A percentile compares a stretch with the other conserved stretches of the same genome.
Conservation (phyloP, 2,888 invertebrate genomes). For the Scaptomyza flava region DNA sequence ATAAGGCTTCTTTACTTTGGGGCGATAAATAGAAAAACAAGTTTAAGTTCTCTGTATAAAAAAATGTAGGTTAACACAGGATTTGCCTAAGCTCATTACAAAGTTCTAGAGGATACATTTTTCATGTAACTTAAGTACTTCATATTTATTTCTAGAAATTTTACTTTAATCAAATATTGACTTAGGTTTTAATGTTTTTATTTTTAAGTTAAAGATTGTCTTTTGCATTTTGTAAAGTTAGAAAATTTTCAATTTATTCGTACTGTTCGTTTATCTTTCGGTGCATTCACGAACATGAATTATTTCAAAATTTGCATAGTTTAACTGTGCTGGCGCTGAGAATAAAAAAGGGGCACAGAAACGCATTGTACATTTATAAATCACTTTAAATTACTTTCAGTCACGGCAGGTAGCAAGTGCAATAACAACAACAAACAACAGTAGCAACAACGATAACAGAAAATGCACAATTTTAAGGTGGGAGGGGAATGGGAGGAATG, state of each 20-base stretch:
- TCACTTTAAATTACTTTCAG: constrained; percentile 69
- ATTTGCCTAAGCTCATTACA: too few species aligned
- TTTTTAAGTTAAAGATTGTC: too few species aligned
- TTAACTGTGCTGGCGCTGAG: constrained; percentile 23
- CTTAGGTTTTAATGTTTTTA: too few species aligned
- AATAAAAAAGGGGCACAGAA: constrained; percentile 34
- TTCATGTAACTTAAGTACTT: too few species aligned
- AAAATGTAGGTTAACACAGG: too few species aligned
- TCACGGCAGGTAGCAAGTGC: constrained; percentile 66
- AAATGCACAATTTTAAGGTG: not conserved
- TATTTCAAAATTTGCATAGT: constrained; percentile 44
- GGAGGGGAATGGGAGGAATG: too few species aligned
- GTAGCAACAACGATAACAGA: constrained; percentile 12
- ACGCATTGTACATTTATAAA: constrained; percentile 40
- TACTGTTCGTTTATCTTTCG: not conserved
- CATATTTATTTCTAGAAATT: too few species aligned
- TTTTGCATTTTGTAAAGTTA: too few species aligned
- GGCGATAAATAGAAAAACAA: not conserved
- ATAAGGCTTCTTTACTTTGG: not conserved
- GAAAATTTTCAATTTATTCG: not conserved
- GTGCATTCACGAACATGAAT: constrained; percentile 4
- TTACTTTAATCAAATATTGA: too few species aligned
- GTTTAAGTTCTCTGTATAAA: not conserved
- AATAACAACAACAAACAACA: constrained; percentile 17
- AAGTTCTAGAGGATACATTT: too few species aligned